Conservation (phyloP, 2,113 vertebrate species). For the Boulengeromyrus knoepffleri region DNA sequence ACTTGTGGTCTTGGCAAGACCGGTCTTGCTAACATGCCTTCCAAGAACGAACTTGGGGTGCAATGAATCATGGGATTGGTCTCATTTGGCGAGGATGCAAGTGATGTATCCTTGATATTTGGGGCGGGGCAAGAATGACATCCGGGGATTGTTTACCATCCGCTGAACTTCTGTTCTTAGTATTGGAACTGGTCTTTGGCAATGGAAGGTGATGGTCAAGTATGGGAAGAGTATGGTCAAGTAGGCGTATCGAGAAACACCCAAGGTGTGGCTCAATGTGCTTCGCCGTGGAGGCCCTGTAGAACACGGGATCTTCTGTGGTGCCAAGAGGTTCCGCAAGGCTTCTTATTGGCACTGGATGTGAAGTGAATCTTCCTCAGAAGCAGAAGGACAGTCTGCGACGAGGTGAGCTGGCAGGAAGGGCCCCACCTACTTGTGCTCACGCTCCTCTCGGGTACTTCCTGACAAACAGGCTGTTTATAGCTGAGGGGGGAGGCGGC, state of each 20-base stretch:
- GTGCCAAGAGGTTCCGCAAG: not conserved
- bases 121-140: not conserved
- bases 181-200: not conserved
- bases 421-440: not conserved
- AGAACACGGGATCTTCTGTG: not conserved
- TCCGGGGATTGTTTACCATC: not conserved
- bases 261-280: not conserved
- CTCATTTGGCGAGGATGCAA: not conserved
- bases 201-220: not conserved
- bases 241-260: not conserved
- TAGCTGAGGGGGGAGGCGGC: not conserved
- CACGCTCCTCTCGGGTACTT: not conserved
- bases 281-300: not conserved
- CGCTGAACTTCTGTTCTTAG: not conserved
- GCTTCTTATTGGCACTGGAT: not conserved
- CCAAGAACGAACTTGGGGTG: not conserved
- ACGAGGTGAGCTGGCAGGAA: not conserved
- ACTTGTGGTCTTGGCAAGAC: not conserved
- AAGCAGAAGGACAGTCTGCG: not conserved
- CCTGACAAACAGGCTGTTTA: slow-evolving; percentile 2
- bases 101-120: not conserved
- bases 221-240: not conserved
- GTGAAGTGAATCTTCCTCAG: not conserved
- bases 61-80: not conserved
- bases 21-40: not conserved